These are phyloP conservation scores for Tetanocera ferruginea DNA, from an alignment of 2,888 invertebrate species.

Conservation along the genomic window DNA sequence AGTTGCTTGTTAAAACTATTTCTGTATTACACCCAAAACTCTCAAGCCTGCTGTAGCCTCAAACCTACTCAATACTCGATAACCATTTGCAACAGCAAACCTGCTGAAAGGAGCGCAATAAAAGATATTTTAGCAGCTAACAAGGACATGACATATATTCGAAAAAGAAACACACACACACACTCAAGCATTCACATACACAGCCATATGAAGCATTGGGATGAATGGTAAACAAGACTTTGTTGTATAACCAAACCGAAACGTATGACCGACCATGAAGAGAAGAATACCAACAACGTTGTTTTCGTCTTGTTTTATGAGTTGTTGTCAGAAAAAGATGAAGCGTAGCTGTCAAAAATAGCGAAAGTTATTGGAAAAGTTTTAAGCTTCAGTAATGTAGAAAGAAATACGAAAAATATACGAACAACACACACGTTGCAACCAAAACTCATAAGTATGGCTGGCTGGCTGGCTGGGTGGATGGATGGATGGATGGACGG, in stretches of 20 bases:
- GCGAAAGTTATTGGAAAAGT: conserved; percentile 33
- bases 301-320: conserved; percentile 24
- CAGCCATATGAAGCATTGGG: no score
- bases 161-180: not conserved
- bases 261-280: not conserved
- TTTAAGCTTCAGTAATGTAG: not conserved
- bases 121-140: not conserved
- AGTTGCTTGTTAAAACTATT: no score
- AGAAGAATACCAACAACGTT: not conserved
- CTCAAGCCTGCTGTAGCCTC: not conserved
- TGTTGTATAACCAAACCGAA: no score
- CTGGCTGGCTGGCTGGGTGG: no score
- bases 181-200: not conserved
- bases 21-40: no score
- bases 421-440: no score
- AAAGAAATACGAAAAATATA: not conserved
- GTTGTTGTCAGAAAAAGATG: conserved; percentile 10
- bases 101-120: not conserved
- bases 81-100: not conserved
- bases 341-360: conserved; percentile 22
- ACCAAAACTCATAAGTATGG: no score
- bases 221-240: no score
- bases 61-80: not conserved
- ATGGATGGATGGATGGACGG: no score
- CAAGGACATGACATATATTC: conserved; percentile 11